Evolutionary conservation across 2,797 vertebrate genomes (phyloP), one percentile per base, ranked within the genome.

Genomic region (Xiphophorus birchmanni): DNA sequence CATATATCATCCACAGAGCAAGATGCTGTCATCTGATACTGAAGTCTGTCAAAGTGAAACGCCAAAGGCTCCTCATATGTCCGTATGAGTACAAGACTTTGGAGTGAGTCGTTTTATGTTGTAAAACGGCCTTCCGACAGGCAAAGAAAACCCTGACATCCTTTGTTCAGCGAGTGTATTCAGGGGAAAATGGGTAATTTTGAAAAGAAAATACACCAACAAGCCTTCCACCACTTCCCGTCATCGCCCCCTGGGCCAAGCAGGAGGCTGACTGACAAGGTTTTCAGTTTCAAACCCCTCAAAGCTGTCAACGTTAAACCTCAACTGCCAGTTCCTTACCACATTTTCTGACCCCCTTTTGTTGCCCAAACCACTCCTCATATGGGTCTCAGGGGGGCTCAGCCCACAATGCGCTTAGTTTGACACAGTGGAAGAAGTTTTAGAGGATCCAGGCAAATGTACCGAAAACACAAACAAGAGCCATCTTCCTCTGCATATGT

Each of bases 201-300:
- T 88, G 74, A 89, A 86, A 83, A 75, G 63, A 91, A 93, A 92
- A 86, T 79, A 87, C 80, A 91, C 87, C 80, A 89, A 87, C 81
- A 83, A 88, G 52, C 77, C 73, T 76, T 81, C 86, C 44, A 52
- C 79, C 18, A 3, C 82, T 86, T 88, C 83, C 87, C n/a, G 21
- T 83, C 84, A 75, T 84, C 44, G 10, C 77, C 83, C 80, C 82
- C 74, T 80, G 82, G 87, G 85, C 92, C 63, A 83, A 83, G 82
- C 84, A 79, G 81, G 60, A 77, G 82, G 82, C 78, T 91, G 93
- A 93, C 85, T 89, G 93, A 93, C 90, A 78, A 76, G 83, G 87
- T 90, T 90, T 94, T 93, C 76, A 82, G 84, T 93, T 92, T 92
- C 91, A 85, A 74, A 79, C 77, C 63, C 83, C 86, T 93, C 91